phyloP scores from a whole-genome alignment of 2,888 invertebrate genomes.

The Tuberolachnus salignus region DNA sequence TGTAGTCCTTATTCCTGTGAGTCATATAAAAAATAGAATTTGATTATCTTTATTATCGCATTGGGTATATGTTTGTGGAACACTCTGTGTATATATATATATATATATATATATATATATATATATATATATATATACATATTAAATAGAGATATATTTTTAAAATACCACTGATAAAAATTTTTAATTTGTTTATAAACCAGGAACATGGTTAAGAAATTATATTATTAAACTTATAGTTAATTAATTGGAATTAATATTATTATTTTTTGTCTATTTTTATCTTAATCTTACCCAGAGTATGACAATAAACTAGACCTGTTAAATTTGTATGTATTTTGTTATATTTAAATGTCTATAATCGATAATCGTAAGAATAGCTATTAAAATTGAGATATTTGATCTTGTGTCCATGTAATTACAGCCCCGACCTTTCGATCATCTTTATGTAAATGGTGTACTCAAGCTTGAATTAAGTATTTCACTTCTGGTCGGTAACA shows the following conservation, averaged over 20 bases:
- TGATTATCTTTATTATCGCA: too few species aligned
- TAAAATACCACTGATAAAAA: constrained; percentile 8
- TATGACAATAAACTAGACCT: constrained; percentile 42
- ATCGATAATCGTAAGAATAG: neutral
- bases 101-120: neutral
- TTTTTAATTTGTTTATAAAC: constrained; percentile 24
- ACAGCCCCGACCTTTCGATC: neutral
- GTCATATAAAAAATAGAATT: too few species aligned
- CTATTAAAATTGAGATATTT: neutral
- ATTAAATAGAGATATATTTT: constrained; percentile 28
- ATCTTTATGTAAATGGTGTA: constrained; percentile 1
- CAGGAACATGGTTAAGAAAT: constrained; percentile 34
- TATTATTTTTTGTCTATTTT: constrained; percentile 24
- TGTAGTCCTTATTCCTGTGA: too few species aligned
- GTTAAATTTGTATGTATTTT: constrained; percentile 9
- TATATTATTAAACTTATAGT: constrained; percentile 19
- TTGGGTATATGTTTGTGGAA: too few species aligned
- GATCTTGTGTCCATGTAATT: neutral
- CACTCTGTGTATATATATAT: too few species aligned
- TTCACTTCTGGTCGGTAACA: constrained; percentile 1
- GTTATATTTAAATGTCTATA: neutral
- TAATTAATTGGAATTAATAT: constrained; percentile 19
- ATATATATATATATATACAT: neutral
- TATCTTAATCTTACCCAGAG: constrained; percentile 3
- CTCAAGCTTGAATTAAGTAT: neutral